Evolutionary conservation across 2,113 vertebrate genomes (phyloP), one percentile per base, ranked within the genome.

Genomic region (Fregetta grallaria): DNA sequence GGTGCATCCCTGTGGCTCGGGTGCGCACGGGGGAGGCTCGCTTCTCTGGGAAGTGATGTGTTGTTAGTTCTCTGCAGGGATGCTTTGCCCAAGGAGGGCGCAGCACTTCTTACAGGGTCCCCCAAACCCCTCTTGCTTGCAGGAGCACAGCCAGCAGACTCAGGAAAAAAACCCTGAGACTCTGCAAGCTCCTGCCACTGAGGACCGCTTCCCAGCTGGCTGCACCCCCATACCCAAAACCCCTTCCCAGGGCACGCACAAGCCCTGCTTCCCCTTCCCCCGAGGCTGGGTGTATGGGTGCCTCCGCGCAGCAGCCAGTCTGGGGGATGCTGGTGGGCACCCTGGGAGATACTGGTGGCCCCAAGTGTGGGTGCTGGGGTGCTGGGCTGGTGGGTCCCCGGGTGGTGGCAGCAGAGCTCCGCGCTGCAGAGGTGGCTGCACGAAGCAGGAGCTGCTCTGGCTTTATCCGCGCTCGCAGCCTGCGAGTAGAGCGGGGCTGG

Each of bases 391-490:
- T 9, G 8, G n/a, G 3, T 59, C 3, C 76, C 93, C 95, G 77
- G 81, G 53, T 29, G 94, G 91, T 87, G 95, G 94, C 95, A 95
- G 95, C 94, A 92, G 82, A 94, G 94, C 86, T 90, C 88, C 6
- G 62, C 7, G 38, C 77, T 30, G 9, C 22, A 26, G 50, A 0
- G 3, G 14, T 16, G 21, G 56, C 68, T 2, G 29, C 42, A 1
- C 13, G 27, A 7, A 73, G 20, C 61, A 2, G 23, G 42, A 52
- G 74, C 58, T 2, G 68, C 62, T 75, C 34, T 4, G 17, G 55
- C 65, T 53, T 27, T 3, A 3, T 4, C 40, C 0, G 47, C 8
- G 10, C n/a, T 15, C 3, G 16, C 30, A 36, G 34, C 38, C 32
- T 6, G 50, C 3, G 29, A 13, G 3, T 21, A 2, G 36, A 32